Base-by-base conservation (phyloP, 2,113 vertebrate genomes). In the Antechinus stuartii region DNA sequence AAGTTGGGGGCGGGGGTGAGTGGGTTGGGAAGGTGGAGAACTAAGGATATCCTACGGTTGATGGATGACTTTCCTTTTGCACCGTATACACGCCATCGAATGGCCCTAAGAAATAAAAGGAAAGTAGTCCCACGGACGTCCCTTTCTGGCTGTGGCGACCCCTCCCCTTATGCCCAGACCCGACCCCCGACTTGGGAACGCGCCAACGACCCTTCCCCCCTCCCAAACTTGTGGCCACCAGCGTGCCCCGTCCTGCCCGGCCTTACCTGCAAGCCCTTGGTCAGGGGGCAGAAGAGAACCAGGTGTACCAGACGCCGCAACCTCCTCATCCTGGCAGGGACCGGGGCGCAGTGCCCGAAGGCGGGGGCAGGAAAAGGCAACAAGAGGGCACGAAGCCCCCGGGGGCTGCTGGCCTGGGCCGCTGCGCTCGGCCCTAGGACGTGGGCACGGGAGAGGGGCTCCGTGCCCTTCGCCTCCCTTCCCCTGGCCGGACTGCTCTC, bases 241-340 rank as follows among this genome's bases (percentile, higher is more conserved):
- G 89, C 89, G 30, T 46, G 26, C 84, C 92, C 9, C 30, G 26
- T 23, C n/a, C 0, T 3, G 0, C 30, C 57, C 52, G 91, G 49
- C 52, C 61, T 98, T 98, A 99, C 99, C 99, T 99, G 99, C 98
- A 99, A 97, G 89, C 99, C 99, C 97, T 99, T 99, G 93, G 99
- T 99, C 93, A 99, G 96, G 30, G 99, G 99, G 97, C 99, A 99
- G 98, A 99, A 99, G 46, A 99, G 99, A 98, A 99, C 99, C 98
- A 99, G 95, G 97, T 99, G 99, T 97, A 99, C 98, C 96, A 99
- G 98, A 95, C 99, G 99, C 98, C 99, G 98, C 97, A 99, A 90
- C 98, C 98, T 98, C 98, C 99, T 98, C 98, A 99, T 99, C 99
- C 99, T 99, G 98, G 95, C 97, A 49, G 95, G 57, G 89, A 61